Percentiles rank a stretch among this genome's conserved stretches.
Evolutionary conservation across 2,113 vertebrate genomes (phyloP).

Genomic region (Marmota monax): DNA sequence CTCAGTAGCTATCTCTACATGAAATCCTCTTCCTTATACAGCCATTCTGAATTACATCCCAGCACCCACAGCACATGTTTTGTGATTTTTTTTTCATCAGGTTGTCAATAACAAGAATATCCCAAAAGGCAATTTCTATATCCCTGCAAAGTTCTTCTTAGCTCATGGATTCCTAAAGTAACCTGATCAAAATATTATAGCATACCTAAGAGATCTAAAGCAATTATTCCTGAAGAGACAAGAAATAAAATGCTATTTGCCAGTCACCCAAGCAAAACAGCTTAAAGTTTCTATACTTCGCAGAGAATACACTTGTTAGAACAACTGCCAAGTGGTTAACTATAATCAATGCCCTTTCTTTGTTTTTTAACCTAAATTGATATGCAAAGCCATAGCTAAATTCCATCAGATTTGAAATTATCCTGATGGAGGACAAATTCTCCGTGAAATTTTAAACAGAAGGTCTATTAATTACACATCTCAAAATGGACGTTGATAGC

Average conservation of each 20-base stretch:
- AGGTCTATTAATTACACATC: neutral
- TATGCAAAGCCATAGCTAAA: slow-evolving; percentile 4
- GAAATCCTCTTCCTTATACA: neutral
- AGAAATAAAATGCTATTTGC: neutral
- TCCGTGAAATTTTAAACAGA: slow-evolving; percentile 52
- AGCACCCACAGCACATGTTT: neutral
- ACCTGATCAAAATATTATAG: neutral
- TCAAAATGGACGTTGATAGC: neutral
- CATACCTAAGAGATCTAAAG: neutral
- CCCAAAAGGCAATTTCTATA: neutral
- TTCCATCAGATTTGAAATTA: slow-evolving; percentile 6
- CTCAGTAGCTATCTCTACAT: neutral
- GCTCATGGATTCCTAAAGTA: neutral
- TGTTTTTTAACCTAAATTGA: slow-evolving; percentile 33
- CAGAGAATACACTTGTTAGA: neutral
- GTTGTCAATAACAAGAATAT: neutral
- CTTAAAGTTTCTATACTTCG: neutral
- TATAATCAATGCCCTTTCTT: neutral
- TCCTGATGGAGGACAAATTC: neutral
- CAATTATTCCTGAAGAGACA: neutral
- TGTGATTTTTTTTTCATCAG: neutral
- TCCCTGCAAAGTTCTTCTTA: neutral
- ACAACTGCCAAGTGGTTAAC: neutral
- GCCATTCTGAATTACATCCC: neutral
- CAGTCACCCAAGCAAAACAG: neutral